phyloP scores from a whole-genome alignment of 2,888 invertebrate genomes.

The Lutraria lutraria region DNA sequence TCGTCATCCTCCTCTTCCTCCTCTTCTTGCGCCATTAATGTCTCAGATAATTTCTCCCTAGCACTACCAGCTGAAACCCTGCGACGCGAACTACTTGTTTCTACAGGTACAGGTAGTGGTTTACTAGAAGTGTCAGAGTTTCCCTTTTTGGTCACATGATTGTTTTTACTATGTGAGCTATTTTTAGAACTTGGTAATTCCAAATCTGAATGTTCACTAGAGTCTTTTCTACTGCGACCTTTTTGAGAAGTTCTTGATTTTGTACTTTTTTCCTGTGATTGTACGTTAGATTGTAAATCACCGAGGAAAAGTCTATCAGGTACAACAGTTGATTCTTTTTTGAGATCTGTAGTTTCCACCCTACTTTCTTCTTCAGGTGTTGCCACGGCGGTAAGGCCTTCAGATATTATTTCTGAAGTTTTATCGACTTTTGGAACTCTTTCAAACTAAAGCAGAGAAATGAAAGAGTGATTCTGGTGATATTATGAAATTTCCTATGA shows the following conservation, averaged over 20 bases:
- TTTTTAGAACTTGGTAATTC: slow-evolving; percentile 44
- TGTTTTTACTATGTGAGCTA: slow-evolving; percentile 53
- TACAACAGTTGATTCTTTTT: slow-evolving; percentile 57
- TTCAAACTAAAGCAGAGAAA: slow-evolving; percentile 67
- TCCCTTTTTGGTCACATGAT: slow-evolving; percentile 41
- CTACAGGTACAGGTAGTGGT: slow-evolving; percentile 29
- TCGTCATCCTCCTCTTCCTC: slow-evolving; percentile 34
- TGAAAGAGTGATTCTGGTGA: not conserved
- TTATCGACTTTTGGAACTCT: slow-evolving; percentile 60
- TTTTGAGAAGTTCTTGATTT: slow-evolving; percentile 56
- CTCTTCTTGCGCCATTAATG: slow-evolving; percentile 50
- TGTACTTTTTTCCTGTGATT: slow-evolving; percentile 52
- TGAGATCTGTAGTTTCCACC: slow-evolving; percentile 48
- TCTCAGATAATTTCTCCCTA: slow-evolving; percentile 52
- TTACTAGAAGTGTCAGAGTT: slow-evolving; percentile 51
- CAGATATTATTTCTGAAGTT: slow-evolving; percentile 59
- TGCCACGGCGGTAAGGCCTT: slow-evolving; percentile 25
- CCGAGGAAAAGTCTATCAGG: slow-evolving; percentile 61
- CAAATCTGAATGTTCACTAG: slow-evolving; percentile 57
- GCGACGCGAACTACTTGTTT: not conserved
- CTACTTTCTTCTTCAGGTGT: slow-evolving; percentile 52
- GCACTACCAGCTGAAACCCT: not conserved
- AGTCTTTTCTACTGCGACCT: slow-evolving; percentile 53
- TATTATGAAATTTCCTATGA: not conserved
- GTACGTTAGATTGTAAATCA: slow-evolving; percentile 62